These are phyloP conservation scores for Ophraella communa DNA, from an alignment of 2,888 invertebrate genomes.

Conservation along the genomic window DNA sequence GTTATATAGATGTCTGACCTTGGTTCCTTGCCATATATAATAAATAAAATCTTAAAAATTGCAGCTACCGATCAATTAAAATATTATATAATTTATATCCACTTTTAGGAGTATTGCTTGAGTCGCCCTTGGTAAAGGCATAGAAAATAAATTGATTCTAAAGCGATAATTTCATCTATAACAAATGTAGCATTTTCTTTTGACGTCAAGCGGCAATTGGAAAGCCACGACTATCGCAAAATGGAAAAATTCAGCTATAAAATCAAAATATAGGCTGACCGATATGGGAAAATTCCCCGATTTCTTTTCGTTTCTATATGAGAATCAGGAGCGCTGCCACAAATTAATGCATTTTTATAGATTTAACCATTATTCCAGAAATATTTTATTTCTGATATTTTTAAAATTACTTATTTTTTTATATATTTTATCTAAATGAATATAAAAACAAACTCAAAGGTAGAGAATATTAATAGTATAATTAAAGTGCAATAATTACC, in stretches of 20 bases:
- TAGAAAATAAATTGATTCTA: conserved; percentile 36
- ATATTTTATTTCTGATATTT: too few relatives aligned
- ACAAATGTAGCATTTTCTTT: conserved; percentile 40
- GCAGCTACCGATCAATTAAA: too few relatives aligned
- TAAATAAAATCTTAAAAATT: too few relatives aligned
- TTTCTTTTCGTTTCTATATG: not conserved
- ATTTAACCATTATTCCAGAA: too few relatives aligned
- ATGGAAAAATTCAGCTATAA: conserved; percentile 53
- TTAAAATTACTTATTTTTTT: too few relatives aligned
- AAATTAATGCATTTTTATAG: not conserved
- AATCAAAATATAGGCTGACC: conserved; percentile 56
- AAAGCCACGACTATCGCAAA: conserved; percentile 45
- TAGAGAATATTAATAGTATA: too few relatives aligned
- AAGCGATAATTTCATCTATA: conserved; percentile 39
- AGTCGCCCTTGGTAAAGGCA: not conserved
- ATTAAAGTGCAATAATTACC: too few relatives aligned
- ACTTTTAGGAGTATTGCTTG: not conserved
- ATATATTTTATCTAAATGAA: too few relatives aligned
- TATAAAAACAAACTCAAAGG: too few relatives aligned
- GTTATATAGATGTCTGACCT: too few relatives aligned
- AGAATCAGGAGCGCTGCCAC: not conserved
- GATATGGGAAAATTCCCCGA: conserved; percentile 42
- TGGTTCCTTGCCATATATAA: too few relatives aligned
- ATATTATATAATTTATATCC: not conserved
- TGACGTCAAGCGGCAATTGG: conserved; percentile 39